Evolutionary conservation across 2,113 vertebrate species (phyloP).

Genomic region (Cyphomyrus discorhynchus): DNA sequence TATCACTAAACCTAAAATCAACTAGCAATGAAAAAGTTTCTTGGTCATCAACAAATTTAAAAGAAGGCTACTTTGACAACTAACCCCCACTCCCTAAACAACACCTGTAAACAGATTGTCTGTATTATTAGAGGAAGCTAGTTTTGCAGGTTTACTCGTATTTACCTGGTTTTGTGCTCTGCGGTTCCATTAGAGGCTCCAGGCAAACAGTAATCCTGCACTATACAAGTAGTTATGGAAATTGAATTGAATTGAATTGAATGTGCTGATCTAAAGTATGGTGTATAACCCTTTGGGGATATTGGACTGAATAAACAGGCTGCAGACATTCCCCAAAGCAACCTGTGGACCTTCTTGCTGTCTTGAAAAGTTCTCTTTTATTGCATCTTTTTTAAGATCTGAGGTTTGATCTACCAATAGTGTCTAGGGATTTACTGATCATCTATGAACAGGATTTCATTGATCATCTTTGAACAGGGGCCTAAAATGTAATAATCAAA

Average conservation of each 20-base stretch:
- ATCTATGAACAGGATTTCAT: background rate
- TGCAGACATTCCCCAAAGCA: background rate
- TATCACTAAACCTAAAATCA: background rate
- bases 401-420: background rate
- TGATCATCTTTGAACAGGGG: background rate
- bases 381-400: background rate
- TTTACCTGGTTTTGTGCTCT: background rate
- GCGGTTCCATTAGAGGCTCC: background rate
- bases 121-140: background rate
- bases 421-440: background rate
- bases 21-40: background rate
- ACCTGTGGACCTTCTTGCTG: background rate
- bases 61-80: background rate
- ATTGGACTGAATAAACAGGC: background rate
- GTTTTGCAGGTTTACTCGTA: background rate
- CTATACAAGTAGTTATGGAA: background rate
- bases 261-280: background rate
- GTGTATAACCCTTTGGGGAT: background rate
- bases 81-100: background rate
- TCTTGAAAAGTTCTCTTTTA: background rate
- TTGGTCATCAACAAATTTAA: background rate
- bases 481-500: background rate
- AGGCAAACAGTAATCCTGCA: background rate
- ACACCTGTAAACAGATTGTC: background rate
- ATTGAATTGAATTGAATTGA: background rate